Evolutionary conservation across 37 sponge, comb jelly and placozoan species (phyloP), one percentile per base, ranked within the genome.

Genomic region (Halichondria panicea): DNA sequence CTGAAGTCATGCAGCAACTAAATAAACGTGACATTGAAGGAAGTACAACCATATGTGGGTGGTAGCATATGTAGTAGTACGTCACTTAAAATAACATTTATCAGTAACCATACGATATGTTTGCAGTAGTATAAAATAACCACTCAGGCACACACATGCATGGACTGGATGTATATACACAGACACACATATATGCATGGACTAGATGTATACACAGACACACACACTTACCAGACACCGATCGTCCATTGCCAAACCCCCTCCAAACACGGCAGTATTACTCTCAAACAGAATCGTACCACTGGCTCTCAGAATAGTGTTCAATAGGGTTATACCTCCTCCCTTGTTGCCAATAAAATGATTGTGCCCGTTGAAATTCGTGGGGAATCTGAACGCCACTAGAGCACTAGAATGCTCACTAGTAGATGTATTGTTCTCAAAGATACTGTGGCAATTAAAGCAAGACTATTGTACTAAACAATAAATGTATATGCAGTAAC

Each of bases 301-400:
- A 25, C 22, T 27, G 19, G 79, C 81, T 24, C 21, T 65, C 71
- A 91, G 65, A 18, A 46, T 50, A 4, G 87, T 91, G 77, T 82
- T 91, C 44, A 91, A 69, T 11, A 91, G 74, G 8, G 77, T 78
- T 33, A 91, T 82, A 4, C 87, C 91, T 9, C 91, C 91, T 36
- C 91, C 91, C 46, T 18, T 52, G 63, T 91, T 91, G 7, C 60
- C 36, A 22, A 70, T 43, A 46, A 91, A 91, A 38, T 24, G 12
- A 43, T 91, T 91, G 28, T 30, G 70, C 13, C 91, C 91, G 1
- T 0, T 59, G 55, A 91, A 71, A 9, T 53, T 68, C 36, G 78
- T 62, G 2, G 91, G 91, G 57, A 91, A 91, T n/a, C 91, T 75
- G 68, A 91, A 91, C 15, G 91, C 73, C 9, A 85, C 78, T 15